These are phyloP conservation scores for Heliothis virescens DNA, from an alignment of 1,140 invertebrate species.

Conservation along the genomic window DNA sequence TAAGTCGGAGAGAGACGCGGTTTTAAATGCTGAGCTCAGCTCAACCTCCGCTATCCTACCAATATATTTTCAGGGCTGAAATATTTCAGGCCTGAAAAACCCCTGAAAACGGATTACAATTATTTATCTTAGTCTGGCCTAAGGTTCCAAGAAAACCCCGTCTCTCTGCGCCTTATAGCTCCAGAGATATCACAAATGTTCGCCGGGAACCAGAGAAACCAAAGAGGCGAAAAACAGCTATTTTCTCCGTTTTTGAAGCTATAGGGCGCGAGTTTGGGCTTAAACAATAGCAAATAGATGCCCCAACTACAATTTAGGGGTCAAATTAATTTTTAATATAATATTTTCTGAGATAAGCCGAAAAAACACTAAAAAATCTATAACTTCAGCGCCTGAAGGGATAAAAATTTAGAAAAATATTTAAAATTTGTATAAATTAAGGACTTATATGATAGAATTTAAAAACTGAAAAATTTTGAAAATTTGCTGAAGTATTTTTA, in stretches of 20 bases:
- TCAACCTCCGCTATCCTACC: not conserved
- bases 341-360: no score
- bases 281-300: not conserved
- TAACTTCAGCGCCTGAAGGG: no score
- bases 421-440: no score
- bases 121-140: not conserved
- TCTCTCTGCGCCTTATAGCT: not conserved
- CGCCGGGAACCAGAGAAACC: not conserved
- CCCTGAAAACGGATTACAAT: not conserved
- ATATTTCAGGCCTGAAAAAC: not conserved
- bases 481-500: no score
- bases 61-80: not conserved
- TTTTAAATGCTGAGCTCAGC: not conserved
- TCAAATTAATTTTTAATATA: no score
- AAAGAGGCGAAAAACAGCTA: not conserved
- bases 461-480: no score
- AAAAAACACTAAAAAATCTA: no score
- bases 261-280: not conserved
- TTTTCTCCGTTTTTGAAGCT: not conserved
- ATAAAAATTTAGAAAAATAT: no score
- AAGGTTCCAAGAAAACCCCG: not conserved
- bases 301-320: no score
- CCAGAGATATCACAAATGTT: not conserved
- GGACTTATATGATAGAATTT: no score
- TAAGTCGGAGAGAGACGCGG: not conserved